phyloP scores from a whole-genome alignment of 2,113 vertebrate species.

The Tupaia tana region DNA sequence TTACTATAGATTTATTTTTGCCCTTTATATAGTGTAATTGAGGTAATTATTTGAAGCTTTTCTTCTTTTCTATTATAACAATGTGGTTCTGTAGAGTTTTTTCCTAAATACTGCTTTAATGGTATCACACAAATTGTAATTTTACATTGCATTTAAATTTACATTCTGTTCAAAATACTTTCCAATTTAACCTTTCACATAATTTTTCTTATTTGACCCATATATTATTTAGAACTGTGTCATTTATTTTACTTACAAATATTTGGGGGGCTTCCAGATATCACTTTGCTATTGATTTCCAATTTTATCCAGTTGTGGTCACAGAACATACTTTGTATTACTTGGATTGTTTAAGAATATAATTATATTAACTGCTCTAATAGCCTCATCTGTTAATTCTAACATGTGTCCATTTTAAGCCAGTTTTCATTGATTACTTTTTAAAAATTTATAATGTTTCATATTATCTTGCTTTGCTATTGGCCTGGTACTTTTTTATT shows the following conservation, averaged over 20 bases:
- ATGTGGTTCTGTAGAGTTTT: no score
- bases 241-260: not conserved
- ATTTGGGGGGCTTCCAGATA: not conserved
- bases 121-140: rapidly evolving
- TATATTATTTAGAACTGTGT: not conserved
- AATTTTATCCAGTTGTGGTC: not conserved
- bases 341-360: not conserved
- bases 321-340: not conserved
- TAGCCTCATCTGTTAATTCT: not conserved
- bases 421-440: not conserved
- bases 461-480: not conserved
- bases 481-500: not conserved
- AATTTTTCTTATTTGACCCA: not conserved
- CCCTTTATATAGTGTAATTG: not conserved
- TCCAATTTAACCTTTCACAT: not conserved
- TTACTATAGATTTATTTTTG: not conserved
- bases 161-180: not conserved
- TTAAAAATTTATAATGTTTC: not conserved
- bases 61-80: not conserved
- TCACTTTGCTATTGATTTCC: not conserved
- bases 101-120: not conserved
- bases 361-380: no score
- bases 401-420: not conserved
- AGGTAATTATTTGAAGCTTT: not conserved
- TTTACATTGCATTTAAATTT: not conserved